Base-by-base conservation (phyloP, 1,140 invertebrate genomes). In the Drosophila subobscura region DNA sequence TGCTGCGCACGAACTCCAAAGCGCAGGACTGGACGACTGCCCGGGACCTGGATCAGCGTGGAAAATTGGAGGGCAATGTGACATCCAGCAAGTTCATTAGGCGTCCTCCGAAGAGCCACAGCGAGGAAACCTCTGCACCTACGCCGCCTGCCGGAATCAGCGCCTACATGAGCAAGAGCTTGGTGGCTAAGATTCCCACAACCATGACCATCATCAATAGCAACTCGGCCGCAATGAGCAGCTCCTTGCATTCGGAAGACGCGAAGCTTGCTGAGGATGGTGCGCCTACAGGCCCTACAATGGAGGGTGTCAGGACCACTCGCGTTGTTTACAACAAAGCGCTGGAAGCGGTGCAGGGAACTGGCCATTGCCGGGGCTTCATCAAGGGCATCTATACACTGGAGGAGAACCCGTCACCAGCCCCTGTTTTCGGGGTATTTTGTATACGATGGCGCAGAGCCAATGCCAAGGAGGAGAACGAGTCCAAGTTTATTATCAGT, bases 151-250 rank as follows among this genome's bases (percentile, higher is more conserved):
- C 65, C 14, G 44, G 58, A 5, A 42, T 65, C 4, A 72, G 52
- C 49, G 47, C 68, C 14, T 65, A 75, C 14, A 85, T 91, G 79
- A 91, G 73, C 63, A 90, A 91, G 57, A 77, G 66, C 29, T 56
- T 90, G 8, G 60, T 89, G 55, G 46, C 78, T 50, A 91, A 91
- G 68, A 81, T 91, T 52, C 77, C 90, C 27, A 91, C 73, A 10
- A 89, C 77, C 14, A 85, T 90, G 86, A 91, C 85, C 80, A 91
- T 91, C 37, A 88, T 91, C 33, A 90, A 83, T 40, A 91, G 90
- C 41, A 84, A 58, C 45, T 56, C 78, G 23, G 59, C 59, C 0
- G 33, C 40, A 1, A 80, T 90, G 79, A 79, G 47, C 16, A 74
- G 14, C 0, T 77, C 72, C 0, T 47, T 76, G 22, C 65, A 75